Evolutionary conservation across 2,888 invertebrate genomes (phyloP).

Genomic region (Chaetogeoica ovagalla): DNA sequence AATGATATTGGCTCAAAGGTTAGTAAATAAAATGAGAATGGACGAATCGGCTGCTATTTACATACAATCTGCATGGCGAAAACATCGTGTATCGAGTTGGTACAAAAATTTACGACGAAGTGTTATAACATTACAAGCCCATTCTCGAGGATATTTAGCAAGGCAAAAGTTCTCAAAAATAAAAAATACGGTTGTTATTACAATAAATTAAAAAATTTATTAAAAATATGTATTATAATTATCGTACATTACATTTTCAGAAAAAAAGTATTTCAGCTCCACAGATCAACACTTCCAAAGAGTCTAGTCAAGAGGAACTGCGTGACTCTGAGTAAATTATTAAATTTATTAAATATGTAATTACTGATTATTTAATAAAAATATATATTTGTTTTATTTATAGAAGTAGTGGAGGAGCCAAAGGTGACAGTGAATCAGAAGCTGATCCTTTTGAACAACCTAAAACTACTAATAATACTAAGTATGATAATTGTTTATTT

Average conservation of each 20-base stretch:
- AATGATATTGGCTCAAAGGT: constrained; percentile 68
- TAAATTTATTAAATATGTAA: constrained; percentile 15
- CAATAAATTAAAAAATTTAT: background rate
- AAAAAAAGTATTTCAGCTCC: constrained; percentile 38
- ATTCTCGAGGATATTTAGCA: constrained; percentile 65
- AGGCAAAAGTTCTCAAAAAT: constrained; percentile 48
- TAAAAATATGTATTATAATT: background rate
- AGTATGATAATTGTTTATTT: constrained; percentile 6
- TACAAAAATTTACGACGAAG: constrained; percentile 68
- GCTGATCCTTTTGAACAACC: constrained; percentile 34
- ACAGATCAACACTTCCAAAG: constrained; percentile 59
- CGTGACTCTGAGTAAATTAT: constrained; percentile 45
- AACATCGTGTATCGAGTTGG: constrained; percentile 70
- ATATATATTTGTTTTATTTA: background rate
- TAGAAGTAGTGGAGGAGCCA: constrained; percentile 48
- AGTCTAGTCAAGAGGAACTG: constrained; percentile 65
- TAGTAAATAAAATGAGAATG: constrained; percentile 62
- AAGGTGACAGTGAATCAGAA: constrained; percentile 49
- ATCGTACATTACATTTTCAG: constrained; percentile 40
- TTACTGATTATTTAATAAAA: background rate
- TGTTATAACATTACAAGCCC: constrained; percentile 72
- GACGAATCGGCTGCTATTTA: constrained; percentile 65
- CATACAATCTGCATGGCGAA: constrained; percentile 80
- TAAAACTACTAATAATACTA: constrained; percentile 13
- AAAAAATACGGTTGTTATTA: constrained; percentile 34